Evolutionary conservation across 2,113 vertebrate species (phyloP), one percentile per base, ranked within the genome.

Genomic region (Callaeas wilsoni): DNA sequence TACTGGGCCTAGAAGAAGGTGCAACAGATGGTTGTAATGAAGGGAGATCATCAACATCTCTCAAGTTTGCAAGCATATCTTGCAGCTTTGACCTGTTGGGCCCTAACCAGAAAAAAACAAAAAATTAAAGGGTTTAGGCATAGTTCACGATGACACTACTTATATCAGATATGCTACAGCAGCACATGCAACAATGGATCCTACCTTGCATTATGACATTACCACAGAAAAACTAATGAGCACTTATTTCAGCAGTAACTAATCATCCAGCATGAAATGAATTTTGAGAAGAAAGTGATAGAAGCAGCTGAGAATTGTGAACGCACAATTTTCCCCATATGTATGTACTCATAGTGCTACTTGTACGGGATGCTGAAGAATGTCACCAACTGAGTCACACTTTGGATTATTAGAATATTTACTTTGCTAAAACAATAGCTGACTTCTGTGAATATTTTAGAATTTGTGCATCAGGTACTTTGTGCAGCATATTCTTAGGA

Each of bases 31-130:
- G 99, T 96, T 99, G 99, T 96, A 99, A 98, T 87, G 99, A 99
- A 92, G 99, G 98, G 89, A 99, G 96, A 91, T 99, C 99, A 98
- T 99, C 99, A 35, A 98, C 98, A 75, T 99, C 99, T 97, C 99
- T 98, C 96, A 99, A 98, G 96, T 99, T 99, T 95, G 99, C 99
- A 98, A 99, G 97, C 99, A 99, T 99, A 97, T 99, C 99, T 98
- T 99, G 99, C 63, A 99, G 98, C 97, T 99, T 99, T 94, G 99
- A 99, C 95, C 99, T 98, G 98, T 99, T 99, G 93, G 99, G 99
- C 95, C 99, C 99, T 99, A 97, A 96, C 92, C 96, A 88, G 96
- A 95, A 92, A 87, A 68, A 94, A 84, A 49, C 81, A 93, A 96
- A 94, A 92, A 87, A 73, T 70, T 79, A 82, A 96, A 87, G 2